Conservation (phyloP, 2,797 vertebrate species). For the Coluber constrictor region DNA sequence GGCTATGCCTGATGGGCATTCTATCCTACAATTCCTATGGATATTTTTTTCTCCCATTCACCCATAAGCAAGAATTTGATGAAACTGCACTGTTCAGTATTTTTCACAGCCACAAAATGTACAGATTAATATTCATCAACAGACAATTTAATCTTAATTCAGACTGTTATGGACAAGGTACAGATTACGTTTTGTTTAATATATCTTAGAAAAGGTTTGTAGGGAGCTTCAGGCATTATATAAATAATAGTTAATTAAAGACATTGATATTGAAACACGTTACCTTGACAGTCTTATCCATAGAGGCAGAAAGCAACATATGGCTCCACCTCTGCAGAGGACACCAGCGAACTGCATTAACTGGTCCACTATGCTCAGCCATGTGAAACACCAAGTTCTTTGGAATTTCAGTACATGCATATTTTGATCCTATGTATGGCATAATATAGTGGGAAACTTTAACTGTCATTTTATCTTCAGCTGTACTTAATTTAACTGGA, state of each 20-base stretch:
- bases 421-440: slow-evolving; percentile 74
- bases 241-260: background rate
- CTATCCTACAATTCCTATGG: background rate
- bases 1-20: background rate
- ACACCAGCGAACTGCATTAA: slow-evolving; percentile 89
- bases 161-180: background rate
- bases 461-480: slow-evolving; percentile 58
- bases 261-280: slow-evolving; percentile 26
- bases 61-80: background rate
- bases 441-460: slow-evolving; percentile 77
- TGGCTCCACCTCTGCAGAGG: slow-evolving; percentile 83
- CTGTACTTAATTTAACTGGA: slow-evolving; percentile 29
- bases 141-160: background rate
- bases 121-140: background rate
- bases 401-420: slow-evolving; percentile 73
- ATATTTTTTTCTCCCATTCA: background rate
- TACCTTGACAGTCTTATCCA: slow-evolving; percentile 96
- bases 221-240: background rate
- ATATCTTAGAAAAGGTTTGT: background rate
- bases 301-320: slow-evolving; percentile 89
- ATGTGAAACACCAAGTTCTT: slow-evolving; percentile 76
- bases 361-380: slow-evolving; percentile 80
- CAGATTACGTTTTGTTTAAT: background rate
- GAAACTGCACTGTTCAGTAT: background rate
- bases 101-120: background rate